These are phyloP conservation scores for Chlorodrepanis virens DNA, from an alignment of 2,113 vertebrate genomes.

Conservation along the genomic window DNA sequence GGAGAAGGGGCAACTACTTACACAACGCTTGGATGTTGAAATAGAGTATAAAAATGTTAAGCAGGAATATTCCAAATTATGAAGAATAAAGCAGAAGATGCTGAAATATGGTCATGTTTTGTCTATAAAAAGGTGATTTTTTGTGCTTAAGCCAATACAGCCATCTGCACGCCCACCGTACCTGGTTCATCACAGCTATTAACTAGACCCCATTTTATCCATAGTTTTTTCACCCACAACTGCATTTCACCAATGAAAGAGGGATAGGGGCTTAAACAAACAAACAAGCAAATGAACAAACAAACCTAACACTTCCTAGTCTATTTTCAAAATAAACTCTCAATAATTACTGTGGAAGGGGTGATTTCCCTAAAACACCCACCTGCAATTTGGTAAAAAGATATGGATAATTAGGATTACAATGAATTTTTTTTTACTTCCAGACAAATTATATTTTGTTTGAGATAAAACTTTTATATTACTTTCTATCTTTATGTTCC, in stretches of 20 bases:
- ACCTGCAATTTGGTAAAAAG: background rate
- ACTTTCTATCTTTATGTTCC: slow-evolving; percentile 7
- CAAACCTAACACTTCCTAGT: background rate
- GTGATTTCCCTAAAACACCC: background rate
- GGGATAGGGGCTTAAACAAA: background rate
- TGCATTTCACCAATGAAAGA: background rate
- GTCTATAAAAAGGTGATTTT: background rate
- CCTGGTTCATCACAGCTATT: background rate
- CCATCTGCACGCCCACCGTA: background rate
- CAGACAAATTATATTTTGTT: background rate
- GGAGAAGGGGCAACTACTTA: accelerated
- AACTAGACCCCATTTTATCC: background rate
- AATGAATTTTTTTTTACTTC: background rate
- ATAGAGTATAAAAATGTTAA: background rate
- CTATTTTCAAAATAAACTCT: background rate
- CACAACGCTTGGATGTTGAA: background rate
- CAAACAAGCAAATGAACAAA: background rate
- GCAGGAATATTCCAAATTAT: background rate
- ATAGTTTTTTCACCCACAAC: background rate
- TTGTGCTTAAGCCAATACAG: background rate
- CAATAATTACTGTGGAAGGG: background rate
- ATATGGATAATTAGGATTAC: background rate
- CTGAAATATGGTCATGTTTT: background rate
- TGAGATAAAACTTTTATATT: background rate
- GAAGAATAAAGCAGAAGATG: background rate